Conservation (phyloP, 2,797 vertebrate species). For the Lerista edwardsae region DNA sequence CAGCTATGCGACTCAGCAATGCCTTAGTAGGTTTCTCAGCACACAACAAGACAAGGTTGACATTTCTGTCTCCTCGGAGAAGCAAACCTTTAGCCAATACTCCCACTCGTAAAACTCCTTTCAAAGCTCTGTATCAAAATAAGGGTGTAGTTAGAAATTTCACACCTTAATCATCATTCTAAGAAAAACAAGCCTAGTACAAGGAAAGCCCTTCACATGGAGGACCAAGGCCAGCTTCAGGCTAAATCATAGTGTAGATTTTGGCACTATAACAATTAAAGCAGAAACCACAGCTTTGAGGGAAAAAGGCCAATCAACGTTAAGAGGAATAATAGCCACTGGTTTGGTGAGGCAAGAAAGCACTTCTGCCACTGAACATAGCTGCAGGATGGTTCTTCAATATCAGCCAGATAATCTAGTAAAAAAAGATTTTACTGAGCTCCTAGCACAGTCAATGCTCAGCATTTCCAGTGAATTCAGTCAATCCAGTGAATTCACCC, state of each 20-base stretch:
- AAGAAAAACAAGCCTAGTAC: conserved; percentile 3
- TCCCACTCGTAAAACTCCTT: conserved; percentile 95
- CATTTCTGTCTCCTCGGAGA: conserved; percentile 93
- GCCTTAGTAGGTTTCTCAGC: conserved; percentile 92
- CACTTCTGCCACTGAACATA: neutral
- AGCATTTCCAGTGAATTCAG: neutral
- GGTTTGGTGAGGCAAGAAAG: neutral
- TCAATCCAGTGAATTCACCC: too few relatives aligned
- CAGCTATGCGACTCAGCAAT: conserved; percentile 89
- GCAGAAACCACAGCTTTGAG: neutral
- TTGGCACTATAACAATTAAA: neutral
- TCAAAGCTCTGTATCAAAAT: conserved; percentile 82
- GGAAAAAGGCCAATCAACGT: neutral
- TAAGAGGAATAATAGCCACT: neutral
- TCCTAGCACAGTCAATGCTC: too few relatives aligned
- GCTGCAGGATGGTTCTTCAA: neutral
- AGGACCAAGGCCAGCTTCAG: neutral
- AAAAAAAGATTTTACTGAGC: too few relatives aligned
- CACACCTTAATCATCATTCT: conserved; percentile 5
- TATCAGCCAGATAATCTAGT: neutral
- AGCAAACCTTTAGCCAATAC: conserved; percentile 97
- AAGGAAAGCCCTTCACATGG: neutral
- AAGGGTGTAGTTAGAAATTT: conserved; percentile 52
- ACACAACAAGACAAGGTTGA: conserved; percentile 94
- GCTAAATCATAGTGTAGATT: neutral